phyloP scores from a whole-genome alignment of 2,113 vertebrate genomes.

The Globicephala melas region DNA sequence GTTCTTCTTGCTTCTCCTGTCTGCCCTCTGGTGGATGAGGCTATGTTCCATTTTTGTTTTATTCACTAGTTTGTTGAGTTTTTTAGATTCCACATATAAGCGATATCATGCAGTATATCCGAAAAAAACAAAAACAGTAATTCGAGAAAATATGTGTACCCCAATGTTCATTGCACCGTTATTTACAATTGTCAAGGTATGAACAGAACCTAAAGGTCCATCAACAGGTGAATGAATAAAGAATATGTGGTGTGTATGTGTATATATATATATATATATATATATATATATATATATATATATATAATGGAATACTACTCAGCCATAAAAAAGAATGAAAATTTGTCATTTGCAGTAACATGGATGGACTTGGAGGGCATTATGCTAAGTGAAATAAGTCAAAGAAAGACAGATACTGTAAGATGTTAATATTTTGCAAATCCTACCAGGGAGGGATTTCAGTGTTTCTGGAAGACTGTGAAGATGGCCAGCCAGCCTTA shows the following conservation, averaged over 20 bases:
- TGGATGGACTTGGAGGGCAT: background rate
- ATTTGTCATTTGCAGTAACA: background rate
- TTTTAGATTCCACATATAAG: background rate
- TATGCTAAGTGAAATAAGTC: background rate
- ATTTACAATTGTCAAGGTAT: background rate
- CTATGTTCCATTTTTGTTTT: background rate
- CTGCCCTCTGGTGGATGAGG: too few species aligned
- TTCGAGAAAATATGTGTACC: background rate
- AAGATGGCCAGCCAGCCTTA: background rate
- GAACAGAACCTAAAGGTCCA: background rate
- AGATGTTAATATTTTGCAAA: conserved; percentile 1
- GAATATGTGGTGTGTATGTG: background rate
- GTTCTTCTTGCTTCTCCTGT: too few species aligned
- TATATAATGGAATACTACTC: background rate
- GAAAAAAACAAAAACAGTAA: background rate
- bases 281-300: background rate
- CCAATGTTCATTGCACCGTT: background rate
- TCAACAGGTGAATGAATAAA: background rate
- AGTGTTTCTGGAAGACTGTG: background rate
- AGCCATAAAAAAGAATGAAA: background rate
- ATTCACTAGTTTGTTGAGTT: background rate
- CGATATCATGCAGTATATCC: background rate
- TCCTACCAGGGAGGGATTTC: background rate
- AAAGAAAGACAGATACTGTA: background rate
- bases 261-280: background rate